Conservation (phyloP, 2,797 vertebrate species). For the Rhinophrynus dorsalis region DNA sequence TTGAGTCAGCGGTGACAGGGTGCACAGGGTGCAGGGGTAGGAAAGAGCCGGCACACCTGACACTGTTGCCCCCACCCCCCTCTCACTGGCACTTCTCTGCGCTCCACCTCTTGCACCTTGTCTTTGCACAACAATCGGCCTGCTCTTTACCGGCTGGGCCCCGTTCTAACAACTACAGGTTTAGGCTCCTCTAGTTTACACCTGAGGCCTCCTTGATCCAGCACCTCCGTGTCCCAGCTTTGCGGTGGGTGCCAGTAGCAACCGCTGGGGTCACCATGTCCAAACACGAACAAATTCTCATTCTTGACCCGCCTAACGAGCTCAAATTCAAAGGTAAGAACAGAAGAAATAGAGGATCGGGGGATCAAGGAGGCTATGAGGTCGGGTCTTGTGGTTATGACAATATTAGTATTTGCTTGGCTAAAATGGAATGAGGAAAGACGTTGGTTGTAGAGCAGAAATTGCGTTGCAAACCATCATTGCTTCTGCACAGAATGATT, state of each 20-base stretch:
- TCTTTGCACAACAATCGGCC: not conserved
- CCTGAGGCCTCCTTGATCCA: slow-evolving; percentile 16
- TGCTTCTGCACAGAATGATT: not conserved
- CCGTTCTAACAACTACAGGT: no score
- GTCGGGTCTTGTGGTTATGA: not conserved
- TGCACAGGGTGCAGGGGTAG: not conserved
- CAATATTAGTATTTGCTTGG: not conserved
- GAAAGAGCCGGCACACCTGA: not conserved
- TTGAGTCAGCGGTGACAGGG: slow-evolving; percentile 41
- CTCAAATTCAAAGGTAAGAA: slow-evolving; percentile 93
- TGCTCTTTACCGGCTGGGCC: slow-evolving; percentile 8
- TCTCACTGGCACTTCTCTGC: not conserved
- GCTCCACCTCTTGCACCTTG: not conserved
- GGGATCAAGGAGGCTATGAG: not conserved
- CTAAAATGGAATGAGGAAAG: not conserved
- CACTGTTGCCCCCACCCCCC: not conserved
- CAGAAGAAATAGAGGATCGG: not conserved
- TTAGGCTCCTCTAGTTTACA: no score
- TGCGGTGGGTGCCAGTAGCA: slow-evolving; percentile 57
- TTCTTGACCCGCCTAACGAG: slow-evolving; percentile 88
- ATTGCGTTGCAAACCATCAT: no score
- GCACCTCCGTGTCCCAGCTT: not conserved
- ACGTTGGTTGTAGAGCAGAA: not conserved
- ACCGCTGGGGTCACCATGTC: slow-evolving; percentile 71
- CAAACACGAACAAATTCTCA: slow-evolving; percentile 86